Evolutionary conservation across 2,888 invertebrate genomes (phyloP), one percentile per base, ranked within the genome.

Genomic region (Lomographa bimaculata): DNA sequence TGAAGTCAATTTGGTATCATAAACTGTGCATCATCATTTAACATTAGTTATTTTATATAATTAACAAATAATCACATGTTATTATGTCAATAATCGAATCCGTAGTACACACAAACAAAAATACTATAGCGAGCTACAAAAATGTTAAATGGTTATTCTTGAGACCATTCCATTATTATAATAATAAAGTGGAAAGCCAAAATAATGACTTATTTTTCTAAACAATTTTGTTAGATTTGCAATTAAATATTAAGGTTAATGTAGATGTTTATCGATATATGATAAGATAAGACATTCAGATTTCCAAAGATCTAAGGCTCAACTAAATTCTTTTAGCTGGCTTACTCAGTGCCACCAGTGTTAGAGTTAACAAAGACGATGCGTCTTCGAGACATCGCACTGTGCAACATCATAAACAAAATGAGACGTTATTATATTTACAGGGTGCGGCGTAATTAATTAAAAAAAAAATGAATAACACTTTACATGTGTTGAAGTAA

Each of bases 161-260:
- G 76, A 82, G 75, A 84, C 87, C 85, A 87, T 89, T 89, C 87
- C 89, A 87, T 80, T 83, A 69, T 75, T n/a, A n/a, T n/a, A n/a
- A 81, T 64, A 66, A 64, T 83, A 79, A 79, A 77, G 78, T 81
- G 76, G 80, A 86, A 54, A 81, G 87, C 86, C 87, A 87, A 87
- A 85, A 83, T 81, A 77, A 83, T 76, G 81, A 86, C 79, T 87
- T 89, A 87, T 87, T 89, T 89, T 89, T 89, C 83, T 87, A 89
- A 83, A 79, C 70, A 54, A 68, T 86, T 86, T 87, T 89, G 84
- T 89, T 87, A 86, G 77, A 82, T 78, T 81, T 78, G 83, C 86
- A 79, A 80, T 73, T 79, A 67, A 78, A 71, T 70, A 59, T 67
- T 69, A 79, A 77, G 77, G 78, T 70, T 37, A 74, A 65, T 64